Percentiles rank a stretch among this genome's conserved stretches.
phyloP scores from a whole-genome alignment of 2,797 vertebrate species.

The Phaenicophaeus curvirostris region DNA sequence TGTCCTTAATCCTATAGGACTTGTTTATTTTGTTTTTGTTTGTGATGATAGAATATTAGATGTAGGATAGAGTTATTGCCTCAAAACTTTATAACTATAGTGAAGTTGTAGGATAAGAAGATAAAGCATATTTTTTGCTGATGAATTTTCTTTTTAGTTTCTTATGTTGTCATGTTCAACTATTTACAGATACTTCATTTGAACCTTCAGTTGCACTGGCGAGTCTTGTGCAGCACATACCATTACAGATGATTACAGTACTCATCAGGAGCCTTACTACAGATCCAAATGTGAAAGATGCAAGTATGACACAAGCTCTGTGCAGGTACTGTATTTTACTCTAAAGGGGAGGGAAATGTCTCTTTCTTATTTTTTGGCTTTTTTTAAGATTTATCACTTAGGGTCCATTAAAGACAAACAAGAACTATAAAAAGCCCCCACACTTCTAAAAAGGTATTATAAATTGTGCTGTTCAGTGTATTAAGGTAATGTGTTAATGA shows the following conservation, averaged over 20 bases:
- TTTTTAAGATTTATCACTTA: neutral
- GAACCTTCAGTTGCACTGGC: conserved; percentile 95
- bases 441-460: accelerated
- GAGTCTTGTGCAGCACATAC: conserved; percentile 97
- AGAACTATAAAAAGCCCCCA: accelerated
- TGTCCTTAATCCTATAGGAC: neutral
- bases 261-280: conserved; percentile 98
- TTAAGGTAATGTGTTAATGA: neutral
- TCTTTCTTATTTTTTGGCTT: neutral
- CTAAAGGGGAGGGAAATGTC: neutral
- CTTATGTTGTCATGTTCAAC: neutral
- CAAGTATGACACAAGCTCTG: conserved; percentile 95
- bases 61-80: no score
- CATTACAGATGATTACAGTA: conserved; percentile 96
- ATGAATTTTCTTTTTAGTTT: neutral
- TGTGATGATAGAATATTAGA: neutral
- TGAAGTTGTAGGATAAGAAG: neutral
- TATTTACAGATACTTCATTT: conserved; percentile 86
- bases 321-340: conserved; percentile 86
- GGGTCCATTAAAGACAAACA: neutral
- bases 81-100: neutral
- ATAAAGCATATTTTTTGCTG: neutral
- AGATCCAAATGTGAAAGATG: conserved; percentile 96
- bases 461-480: neutral
- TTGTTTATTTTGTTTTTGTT: neutral